A percentile compares a stretch with the other conserved stretches of the same genome.
Evolutionary conservation across 2,797 vertebrate genomes (phyloP).

Genomic region (Propithecus deckenii): DNA sequence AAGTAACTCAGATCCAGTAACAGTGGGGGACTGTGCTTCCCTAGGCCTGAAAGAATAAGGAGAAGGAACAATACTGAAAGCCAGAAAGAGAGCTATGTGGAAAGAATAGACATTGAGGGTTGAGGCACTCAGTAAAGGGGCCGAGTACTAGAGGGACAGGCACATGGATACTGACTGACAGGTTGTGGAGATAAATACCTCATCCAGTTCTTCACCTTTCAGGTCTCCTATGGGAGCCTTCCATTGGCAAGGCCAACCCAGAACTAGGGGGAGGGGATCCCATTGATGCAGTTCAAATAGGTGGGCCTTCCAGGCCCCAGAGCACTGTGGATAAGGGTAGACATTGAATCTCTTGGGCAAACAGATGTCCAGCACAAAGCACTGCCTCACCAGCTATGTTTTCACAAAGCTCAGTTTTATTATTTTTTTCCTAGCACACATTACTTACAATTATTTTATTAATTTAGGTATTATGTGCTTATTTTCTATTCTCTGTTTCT

Average conservation of each 20-base stretch:
- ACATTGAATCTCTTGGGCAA: background rate
- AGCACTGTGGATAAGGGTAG: background rate
- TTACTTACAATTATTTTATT: background rate
- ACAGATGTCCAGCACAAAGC: background rate
- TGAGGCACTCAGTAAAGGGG: background rate
- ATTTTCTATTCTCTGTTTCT: background rate
- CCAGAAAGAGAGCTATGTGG: background rate
- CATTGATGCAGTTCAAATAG: background rate
- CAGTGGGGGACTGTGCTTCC: background rate
- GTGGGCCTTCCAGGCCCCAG: background rate
- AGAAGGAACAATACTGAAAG: background rate
- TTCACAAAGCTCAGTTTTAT: background rate
- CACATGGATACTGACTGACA: background rate
- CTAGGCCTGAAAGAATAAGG: background rate
- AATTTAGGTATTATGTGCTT: background rate
- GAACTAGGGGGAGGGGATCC: background rate
- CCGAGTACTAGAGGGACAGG: background rate
- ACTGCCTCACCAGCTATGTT: too few species aligned
- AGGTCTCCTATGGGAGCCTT: background rate
- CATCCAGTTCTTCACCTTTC: background rate
- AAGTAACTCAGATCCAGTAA: background rate
- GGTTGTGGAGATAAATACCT: background rate
- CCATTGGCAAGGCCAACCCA: background rate
- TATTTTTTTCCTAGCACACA: background rate
- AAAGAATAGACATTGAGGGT: background rate